Base-by-base conservation (phyloP, 2,797 vertebrate species). In the Molossus alvarezi region DNA sequence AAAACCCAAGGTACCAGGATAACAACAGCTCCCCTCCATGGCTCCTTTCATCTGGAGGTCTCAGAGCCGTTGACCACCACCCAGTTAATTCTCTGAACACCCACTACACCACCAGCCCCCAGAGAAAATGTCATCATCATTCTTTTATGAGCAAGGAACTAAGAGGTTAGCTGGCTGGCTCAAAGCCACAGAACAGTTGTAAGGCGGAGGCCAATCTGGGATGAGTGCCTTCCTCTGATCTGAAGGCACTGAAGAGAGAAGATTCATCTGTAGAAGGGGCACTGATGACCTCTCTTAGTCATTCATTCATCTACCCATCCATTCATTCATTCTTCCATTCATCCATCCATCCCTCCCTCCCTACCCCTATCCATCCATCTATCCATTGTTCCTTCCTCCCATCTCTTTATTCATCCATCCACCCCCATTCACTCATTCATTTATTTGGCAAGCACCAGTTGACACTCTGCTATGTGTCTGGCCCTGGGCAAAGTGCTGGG, bases 81-180 rank as follows among this genome's bases (percentile, higher is more conserved):
- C 67, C 93, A 97, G 96, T 98, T 98, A 97, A 97, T 97, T 96
- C 97, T 93, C 96, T 90, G 92, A 96, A 94, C 97, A 97, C 95
- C 96, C 96, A 97, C 96, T 65, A 29, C 7, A 81, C 72, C 94
- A 21, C 64, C 55, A 12, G 83, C 86, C 80, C 71, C 88, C 51
- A 81, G 27, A 90, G 81, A 91, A 93, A 94, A 75, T 93, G 90
- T 96, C 95, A 97, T 97, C 96, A 97, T 58, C 53, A 0, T 57
- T 75, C 69, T 94, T 97, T 98, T 96, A 97, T 33, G 79, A 96
- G 92, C 89, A 62, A 83, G 73, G 69, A 83, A 97, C 84, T 33
- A 37, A 91, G 80, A 96, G 91, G 95, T 90, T 57, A 89, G 67
- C n/a, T 67, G 51, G 79, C 84, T 97, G 95, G 92, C 89, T 81